These are phyloP conservation scores for Macrochelys suwanniensis DNA, from an alignment of 2,797 vertebrate species.

Conservation along the genomic window DNA sequence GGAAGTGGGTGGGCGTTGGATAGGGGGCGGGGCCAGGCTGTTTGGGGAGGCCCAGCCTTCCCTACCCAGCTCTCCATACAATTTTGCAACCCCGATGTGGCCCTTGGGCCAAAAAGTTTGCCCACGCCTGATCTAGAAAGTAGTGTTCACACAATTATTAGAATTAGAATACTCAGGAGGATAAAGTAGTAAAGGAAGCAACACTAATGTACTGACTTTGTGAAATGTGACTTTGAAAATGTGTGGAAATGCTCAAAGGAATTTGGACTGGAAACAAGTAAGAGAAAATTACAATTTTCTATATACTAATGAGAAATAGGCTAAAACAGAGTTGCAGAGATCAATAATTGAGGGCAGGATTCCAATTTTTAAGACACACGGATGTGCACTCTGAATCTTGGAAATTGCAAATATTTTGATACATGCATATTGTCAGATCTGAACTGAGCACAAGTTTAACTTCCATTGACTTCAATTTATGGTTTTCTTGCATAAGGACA, in stretches of 20 bases:
- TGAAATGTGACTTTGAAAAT: slow-evolving; percentile 50
- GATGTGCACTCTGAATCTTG: background rate
- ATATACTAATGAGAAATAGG: slow-evolving; percentile 12
- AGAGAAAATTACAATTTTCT: slow-evolving; percentile 10
- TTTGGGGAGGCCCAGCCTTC: too few species aligned
- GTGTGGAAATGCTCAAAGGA: slow-evolving; percentile 43
- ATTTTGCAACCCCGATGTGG: too few species aligned
- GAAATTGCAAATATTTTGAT: background rate
- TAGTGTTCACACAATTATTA: slow-evolving; percentile 48
- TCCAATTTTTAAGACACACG: accelerated
- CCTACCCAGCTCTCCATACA: too few species aligned
- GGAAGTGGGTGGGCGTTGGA: too few species aligned
- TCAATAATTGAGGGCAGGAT: background rate
- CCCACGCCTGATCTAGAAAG: slow-evolving; percentile 5
- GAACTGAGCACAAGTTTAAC: background rate
- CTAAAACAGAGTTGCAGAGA: background rate
- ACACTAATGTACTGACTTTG: slow-evolving; percentile 24
- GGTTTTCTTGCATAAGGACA: too few species aligned
- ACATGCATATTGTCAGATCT: background rate
- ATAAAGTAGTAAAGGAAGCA: slow-evolving; percentile 46
- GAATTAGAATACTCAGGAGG: slow-evolving; percentile 62
- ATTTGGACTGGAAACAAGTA: slow-evolving; percentile 24
- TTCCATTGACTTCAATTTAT: background rate
- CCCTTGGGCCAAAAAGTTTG: too few species aligned
- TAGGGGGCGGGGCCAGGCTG: too few species aligned